Base-by-base conservation (phyloP, 2,888 invertebrate species). In the Lumbricus terrestris region DNA sequence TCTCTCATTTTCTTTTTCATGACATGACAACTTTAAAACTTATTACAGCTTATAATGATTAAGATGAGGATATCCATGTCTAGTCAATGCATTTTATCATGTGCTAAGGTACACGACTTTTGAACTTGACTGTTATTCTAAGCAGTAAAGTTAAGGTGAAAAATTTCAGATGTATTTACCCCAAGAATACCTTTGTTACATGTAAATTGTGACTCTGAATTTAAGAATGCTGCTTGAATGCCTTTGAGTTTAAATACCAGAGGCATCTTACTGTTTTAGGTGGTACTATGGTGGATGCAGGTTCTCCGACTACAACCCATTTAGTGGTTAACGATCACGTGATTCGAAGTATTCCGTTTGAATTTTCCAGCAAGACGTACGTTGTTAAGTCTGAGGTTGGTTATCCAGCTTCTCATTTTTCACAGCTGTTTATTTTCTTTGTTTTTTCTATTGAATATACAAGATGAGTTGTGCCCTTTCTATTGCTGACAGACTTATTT, bases 271-370 rank as follows among this genome's bases (percentile, higher is more conserved):
- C 16, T 89, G 33, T 37, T 89, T 13, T 91, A 95, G 98, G 98
- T 90, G 96, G 97, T 92, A 96, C 96, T 91, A 96, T 97, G 91
- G 96, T 96, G 88, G 96, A 97, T 92, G 92, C 94, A 0, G 97
- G 97, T 93, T 97, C 98, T 96, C 96, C 97, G 35, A 96, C 96
- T 94, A 97, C 97, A 95, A 97, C 98, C 88, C 98, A 99, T 95
- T 97, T 98, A 95, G 98, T 98, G 29, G 93, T 95, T 33, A 94
- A 95, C 90, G 95, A 95, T 23, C 93, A 94, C 23, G 93, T 93
- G 15, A 92, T 94, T 38, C 94, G 93, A 90, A 93, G 94, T 89
- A 91, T 94, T 16, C 94, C 94, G 13, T 91, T 92, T 85, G 93
- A 93, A 88, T 89, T 92, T 35, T 91, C 92, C 42, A 90, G 92